These are phyloP conservation scores for Ethmia dodecea DNA, from an alignment of 2,888 invertebrate species.

Conservation along the genomic window DNA sequence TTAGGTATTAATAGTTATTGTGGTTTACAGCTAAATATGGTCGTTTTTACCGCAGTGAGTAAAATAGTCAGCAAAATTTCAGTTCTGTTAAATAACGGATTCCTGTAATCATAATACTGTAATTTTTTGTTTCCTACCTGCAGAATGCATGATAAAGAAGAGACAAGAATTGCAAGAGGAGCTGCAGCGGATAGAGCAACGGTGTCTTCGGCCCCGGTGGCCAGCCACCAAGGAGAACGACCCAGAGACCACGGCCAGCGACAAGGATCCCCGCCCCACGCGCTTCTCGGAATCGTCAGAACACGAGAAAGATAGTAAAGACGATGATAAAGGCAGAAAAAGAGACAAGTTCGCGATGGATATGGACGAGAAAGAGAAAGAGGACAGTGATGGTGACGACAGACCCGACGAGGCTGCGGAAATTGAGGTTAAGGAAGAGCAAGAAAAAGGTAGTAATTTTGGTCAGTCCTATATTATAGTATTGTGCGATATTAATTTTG, in stretches of 20 bases:
- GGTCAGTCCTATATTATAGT: too few species aligned
- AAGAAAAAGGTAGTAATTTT: too few species aligned
- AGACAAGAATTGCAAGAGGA: slow-evolving; percentile 80
- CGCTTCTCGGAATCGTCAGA: not conserved
- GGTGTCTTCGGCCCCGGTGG: slow-evolving; percentile 46
- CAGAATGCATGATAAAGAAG: slow-evolving; percentile 81
- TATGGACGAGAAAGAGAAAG: slow-evolving; percentile 48
- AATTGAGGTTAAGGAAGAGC: slow-evolving; percentile 7
- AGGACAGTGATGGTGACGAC: slow-evolving; percentile 65
- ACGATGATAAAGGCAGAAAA: slow-evolving; percentile 32
- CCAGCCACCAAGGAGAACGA: slow-evolving; percentile 53
- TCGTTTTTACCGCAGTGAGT: slow-evolving; percentile 57
- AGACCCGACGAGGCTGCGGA: slow-evolving; percentile 34
- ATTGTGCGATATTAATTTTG: too few species aligned
- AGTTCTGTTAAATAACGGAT: not conserved
- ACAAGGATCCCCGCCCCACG: not conserved
- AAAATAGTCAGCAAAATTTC: slow-evolving; percentile 17
- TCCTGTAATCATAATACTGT: not conserved
- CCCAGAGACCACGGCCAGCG: slow-evolving; percentile 18
- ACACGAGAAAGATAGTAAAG: slow-evolving; percentile 14
- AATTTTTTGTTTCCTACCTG: slow-evolving; percentile 3
- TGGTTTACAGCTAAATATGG: slow-evolving; percentile 53
- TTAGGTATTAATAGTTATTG: slow-evolving; percentile 10
- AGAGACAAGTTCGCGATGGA: slow-evolving; percentile 64
- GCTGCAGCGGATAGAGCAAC: slow-evolving; percentile 79